Base-by-base conservation (phyloP, 2,113 vertebrate species). In the Stictonetta naevosa region DNA sequence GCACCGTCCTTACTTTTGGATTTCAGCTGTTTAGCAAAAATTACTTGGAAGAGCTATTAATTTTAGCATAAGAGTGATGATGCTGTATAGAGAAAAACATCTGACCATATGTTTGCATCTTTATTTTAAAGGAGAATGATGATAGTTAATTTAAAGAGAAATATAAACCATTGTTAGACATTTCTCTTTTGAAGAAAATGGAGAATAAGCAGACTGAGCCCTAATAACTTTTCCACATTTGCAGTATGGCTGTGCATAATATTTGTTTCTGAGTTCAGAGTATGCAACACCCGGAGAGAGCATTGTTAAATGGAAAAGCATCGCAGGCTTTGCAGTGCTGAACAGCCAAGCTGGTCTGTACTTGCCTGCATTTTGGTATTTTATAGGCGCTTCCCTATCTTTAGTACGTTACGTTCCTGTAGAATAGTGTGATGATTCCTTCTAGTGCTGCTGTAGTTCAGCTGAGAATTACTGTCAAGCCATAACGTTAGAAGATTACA, bases 101-200 rank as follows among this genome's bases (percentile, higher is more conserved):
- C n/a, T 88, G 88, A 29, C 83, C 64, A 56, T 79, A 33, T 85
- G 86, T 74, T 90, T 64, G 11, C 77, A 26, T 56, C 81, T 72
- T 44, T 94, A 84, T 67, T 92, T 93, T 91, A 93, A 74, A 94
- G 88, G 93, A 91, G 84, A 88, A 62, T 95, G 72, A 82, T 86
- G 33, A 53, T 71, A 91, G 91, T 93, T 86, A 93, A 90, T 95
- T 97, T 88, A 50, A 81, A 74, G 72, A 88, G 64, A 40, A 79
- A 94, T 93, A 88, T 66, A 77, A 90, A 63, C 69, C 94, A 69
- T 60, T 48, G 63, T 83, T 72, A 52, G 79, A 83, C 53, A 25
- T 94, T 86, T 59, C 75, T 52, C 56, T 96, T 96, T 95, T 1
- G 1, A 72, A 74, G 52, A 50, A 90, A 67, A 63, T 10, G 17